phyloP scores from a whole-genome alignment of 1,140 invertebrate species.

The Nylanderia fulva region DNA sequence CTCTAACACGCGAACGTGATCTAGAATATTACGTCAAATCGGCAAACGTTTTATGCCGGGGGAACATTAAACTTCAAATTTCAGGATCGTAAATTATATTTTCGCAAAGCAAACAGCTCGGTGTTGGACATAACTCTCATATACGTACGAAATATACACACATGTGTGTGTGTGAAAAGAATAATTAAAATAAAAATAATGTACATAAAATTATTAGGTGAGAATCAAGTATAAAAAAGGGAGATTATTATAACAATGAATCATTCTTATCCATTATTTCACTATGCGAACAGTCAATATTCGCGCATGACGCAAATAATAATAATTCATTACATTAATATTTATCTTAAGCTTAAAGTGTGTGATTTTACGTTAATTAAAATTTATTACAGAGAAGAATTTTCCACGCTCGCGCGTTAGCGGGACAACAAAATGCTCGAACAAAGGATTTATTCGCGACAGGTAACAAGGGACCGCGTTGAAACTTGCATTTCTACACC shows the following conservation, averaged over 20 bases:
- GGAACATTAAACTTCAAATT: background rate
- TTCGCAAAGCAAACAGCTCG: background rate
- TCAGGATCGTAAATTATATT: background rate
- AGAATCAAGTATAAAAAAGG: background rate
- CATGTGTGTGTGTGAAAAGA: no score
- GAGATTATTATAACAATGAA: background rate
- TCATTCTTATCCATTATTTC: background rate
- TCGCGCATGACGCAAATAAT: conserved; percentile 32
- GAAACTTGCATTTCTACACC: conserved; percentile 4
- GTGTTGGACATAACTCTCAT: background rate
- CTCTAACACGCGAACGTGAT: background rate
- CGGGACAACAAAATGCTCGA: conserved; percentile 9
- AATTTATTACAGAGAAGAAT: background rate
- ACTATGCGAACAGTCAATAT: background rate
- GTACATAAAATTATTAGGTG: background rate
- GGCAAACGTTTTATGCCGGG: background rate
- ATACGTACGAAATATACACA: background rate
- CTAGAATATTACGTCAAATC: background rate
- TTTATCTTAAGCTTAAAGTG: background rate
- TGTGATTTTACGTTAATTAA: conserved; percentile 51
- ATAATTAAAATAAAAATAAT: background rate
- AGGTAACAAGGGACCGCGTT: background rate
- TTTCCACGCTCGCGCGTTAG: background rate
- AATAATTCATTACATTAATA: conserved; percentile 20
- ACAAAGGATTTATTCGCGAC: conserved; percentile 37